These are phyloP conservation scores for Crepidodera aurea DNA, from an alignment of 2,888 invertebrate genomes.

Conservation along the genomic window DNA sequence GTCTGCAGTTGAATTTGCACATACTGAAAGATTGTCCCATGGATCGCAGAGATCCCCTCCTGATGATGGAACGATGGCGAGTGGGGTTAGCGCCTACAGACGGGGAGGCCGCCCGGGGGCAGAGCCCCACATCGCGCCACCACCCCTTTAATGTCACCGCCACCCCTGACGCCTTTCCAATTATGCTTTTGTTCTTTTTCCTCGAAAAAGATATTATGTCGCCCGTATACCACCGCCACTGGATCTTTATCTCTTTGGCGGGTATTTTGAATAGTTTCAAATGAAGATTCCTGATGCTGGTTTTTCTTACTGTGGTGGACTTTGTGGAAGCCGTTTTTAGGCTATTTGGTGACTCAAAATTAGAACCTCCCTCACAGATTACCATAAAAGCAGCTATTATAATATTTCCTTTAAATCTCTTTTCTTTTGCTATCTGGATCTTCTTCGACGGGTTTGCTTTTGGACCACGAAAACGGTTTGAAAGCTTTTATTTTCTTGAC, in stretches of 20 bases:
- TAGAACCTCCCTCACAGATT: not conserved
- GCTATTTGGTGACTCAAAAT: conserved; percentile 16
- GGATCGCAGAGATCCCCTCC: conserved; percentile 58
- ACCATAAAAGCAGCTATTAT: conserved; percentile 17
- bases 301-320: conserved; percentile 40
- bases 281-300: conserved; percentile 39
- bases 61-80: conserved; percentile 50
- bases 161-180: conserved; percentile 58
- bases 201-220: conserved; percentile 29
- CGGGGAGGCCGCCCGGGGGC: conserved; percentile 59
- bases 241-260: conserved; percentile 37
- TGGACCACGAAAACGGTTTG: conserved; percentile 28
- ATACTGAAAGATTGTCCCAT: conserved; percentile 85
- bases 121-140: conserved; percentile 64
- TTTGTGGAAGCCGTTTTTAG: conserved; percentile 52
- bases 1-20: conserved; percentile 81
- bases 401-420: not conserved
- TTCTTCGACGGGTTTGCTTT: conserved; percentile 39
- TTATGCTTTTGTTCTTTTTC: conserved; percentile 48
- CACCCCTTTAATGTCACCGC: conserved; percentile 62
- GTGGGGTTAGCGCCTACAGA: conserved; percentile 47
- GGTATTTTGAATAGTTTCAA: conserved; percentile 43
- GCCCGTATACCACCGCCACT: conserved; percentile 34
- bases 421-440: conserved; percentile 16
- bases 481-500: conserved; percentile 24